Percentiles rank a stretch among this genome's conserved stretches.
Evolutionary conservation across 2,113 vertebrate genomes (phyloP).

Genomic region (Seriola quinqueradiata): DNA sequence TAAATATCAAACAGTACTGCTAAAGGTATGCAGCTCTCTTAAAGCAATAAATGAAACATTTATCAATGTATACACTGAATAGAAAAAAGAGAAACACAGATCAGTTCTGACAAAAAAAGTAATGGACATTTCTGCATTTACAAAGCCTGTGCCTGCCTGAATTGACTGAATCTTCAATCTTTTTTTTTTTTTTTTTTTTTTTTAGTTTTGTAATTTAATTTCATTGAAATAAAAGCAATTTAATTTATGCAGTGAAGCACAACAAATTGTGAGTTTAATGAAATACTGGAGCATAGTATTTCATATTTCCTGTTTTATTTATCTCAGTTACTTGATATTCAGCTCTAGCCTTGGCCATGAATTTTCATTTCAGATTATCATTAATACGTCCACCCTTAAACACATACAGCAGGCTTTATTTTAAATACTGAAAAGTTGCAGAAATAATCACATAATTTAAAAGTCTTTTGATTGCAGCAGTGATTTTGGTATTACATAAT

Average conservation of each 20-base stretch:
- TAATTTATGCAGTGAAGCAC: conserved; percentile 23
- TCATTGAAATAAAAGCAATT: conserved; percentile 38
- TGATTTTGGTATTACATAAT: background rate
- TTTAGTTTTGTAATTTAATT: background rate
- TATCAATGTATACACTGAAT: background rate
- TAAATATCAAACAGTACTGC: background rate
- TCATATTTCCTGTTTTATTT: conserved; percentile 29
- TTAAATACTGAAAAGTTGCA: background rate
- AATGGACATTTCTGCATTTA: background rate
- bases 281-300: conserved; percentile 14
- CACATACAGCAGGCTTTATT: background rate
- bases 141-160: background rate
- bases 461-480: background rate
- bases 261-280: conserved; percentile 28
- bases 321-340: conserved; percentile 14
- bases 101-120: background rate
- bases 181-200: conserved; percentile 21
- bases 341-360: background rate
- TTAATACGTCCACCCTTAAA: background rate
- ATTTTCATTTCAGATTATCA: conserved; percentile 14
- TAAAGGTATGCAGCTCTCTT: background rate
- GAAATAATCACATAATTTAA: background rate
- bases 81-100: background rate
- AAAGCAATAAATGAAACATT: background rate
- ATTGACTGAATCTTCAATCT: background rate